Conservation (phyloP, 2,888 invertebrate genomes). For the Lycophotia porphyrea region DNA sequence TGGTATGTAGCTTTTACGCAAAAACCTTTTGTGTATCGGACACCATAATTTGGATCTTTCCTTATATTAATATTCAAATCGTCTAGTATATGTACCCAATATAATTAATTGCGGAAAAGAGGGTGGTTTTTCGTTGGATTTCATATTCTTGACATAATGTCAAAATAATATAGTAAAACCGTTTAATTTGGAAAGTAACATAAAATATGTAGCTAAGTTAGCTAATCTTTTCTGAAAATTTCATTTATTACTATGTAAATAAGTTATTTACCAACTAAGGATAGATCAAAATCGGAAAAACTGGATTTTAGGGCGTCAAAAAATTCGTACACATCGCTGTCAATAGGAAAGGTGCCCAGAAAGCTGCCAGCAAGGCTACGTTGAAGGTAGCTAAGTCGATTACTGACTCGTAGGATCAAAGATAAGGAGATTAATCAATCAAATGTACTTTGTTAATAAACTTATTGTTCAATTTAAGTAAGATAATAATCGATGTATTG, state of each 20-base stretch:
- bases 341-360: neutral
- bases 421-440: slow-evolving; percentile 15
- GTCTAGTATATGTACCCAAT: neutral
- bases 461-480: neutral
- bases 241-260: no score
- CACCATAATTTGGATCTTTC: neutral
- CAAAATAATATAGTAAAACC: slow-evolving; percentile 3
- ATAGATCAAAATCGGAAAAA: no score
- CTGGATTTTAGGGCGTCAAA: neutral
- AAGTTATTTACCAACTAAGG: no score
- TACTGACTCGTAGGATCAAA: neutral
- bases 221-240: no score
- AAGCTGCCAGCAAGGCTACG: neutral
- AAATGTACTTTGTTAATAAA: slow-evolving; percentile 20
- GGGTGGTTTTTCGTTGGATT: neutral
- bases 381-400: neutral
- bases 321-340: neutral
- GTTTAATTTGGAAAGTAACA: slow-evolving; percentile 33
- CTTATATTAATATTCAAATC: neutral
- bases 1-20: slow-evolving; percentile 4
- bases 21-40: neutral
- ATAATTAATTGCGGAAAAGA: slow-evolving; percentile 1
- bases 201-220: slow-evolving; percentile 12
- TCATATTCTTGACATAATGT: slow-evolving; percentile 19
- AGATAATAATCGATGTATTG: neutral